Base-by-base conservation (phyloP, 2,888 invertebrate genomes). In the Leucoptera coffeella region DNA sequence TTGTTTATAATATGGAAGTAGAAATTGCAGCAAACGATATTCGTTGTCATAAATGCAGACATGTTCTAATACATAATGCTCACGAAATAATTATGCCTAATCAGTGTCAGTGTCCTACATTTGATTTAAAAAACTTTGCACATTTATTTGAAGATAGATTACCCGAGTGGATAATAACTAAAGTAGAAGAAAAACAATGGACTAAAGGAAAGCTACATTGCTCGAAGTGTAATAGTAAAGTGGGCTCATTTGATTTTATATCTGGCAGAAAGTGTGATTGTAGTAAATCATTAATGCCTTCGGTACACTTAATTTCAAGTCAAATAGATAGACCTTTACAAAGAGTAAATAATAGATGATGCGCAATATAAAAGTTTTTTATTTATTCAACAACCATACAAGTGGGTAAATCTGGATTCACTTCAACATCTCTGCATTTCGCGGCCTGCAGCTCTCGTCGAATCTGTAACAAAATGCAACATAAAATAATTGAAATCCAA, bases 381-480 rank as follows among this genome's bases (percentile, higher is more conserved):
- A 14, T 34, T 47, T 45, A 65, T 43, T 67, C 65, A 26, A 65
- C 56, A 26, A 44, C 43, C 62, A 65, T 65, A 29, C 35, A 35
- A 32, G 36, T 47, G 13, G 47, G 35, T 28, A 44, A 30, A 28
- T 39, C 34, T 40, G 59, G 55, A 43, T 60, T 64, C 0, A 67
- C 54, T 64, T 84, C 84, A 28, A 75, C 40, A 48, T 90, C 92
- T 38, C 92, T 75, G 45, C 89, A 87, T 40, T 78, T 78, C 1
- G 90, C 86, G 40, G 84, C 78, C 43, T 85, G 83, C 12, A 97
- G 57, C 60, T 96, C 94, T 35, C 91, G 69, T 26, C 94, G 73
- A 30, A 96, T 82, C 75, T 95, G 44, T 22, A 46, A 46, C 7
- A 7, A 27, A 27, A 7, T 17, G 17, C 6, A 8, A 17, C 9